These are phyloP conservation scores for Anguilla obscura DNA, from an alignment of 2,797 vertebrate species.

Conservation along the genomic window DNA sequence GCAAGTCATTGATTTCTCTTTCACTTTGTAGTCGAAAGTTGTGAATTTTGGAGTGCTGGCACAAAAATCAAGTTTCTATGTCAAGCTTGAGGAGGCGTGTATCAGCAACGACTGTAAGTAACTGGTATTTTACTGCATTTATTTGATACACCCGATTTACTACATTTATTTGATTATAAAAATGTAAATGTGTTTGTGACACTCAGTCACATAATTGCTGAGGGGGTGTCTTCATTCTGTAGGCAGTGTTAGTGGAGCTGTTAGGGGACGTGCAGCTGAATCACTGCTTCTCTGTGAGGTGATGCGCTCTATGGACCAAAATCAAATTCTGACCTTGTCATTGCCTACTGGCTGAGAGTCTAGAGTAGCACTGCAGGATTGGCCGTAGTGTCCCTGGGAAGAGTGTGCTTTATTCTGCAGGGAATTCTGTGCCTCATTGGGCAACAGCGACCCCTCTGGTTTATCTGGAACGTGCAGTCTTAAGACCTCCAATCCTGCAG, in stretches of 20 bases:
- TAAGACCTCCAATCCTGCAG: neutral
- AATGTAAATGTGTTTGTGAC: too few relatives aligned
- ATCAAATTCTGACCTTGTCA: neutral
- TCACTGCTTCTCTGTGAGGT: neutral
- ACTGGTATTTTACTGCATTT: conserved; percentile 6
- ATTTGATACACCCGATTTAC: neutral
- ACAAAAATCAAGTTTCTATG: conserved; percentile 82
- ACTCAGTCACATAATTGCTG: too few relatives aligned
- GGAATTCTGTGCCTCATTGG: neutral
- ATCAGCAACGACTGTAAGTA: conserved; percentile 80
- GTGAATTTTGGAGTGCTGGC: conserved; percentile 77
- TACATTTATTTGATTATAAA: neutral
- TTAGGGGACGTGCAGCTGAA: neutral
- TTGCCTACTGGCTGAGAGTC: neutral
- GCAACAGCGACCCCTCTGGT: neutral
- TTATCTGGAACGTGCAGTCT: neutral
- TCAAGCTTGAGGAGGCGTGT: conserved; percentile 78
- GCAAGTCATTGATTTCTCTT: neutral
- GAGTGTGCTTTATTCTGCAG: too few relatives aligned
- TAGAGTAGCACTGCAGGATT: neutral
- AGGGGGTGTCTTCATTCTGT: neutral
- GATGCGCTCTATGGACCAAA: neutral
- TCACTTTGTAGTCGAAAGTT: conserved; percentile 80
- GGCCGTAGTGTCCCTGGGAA: too few relatives aligned
- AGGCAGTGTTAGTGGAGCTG: neutral